A percentile compares a stretch with the other conserved stretches of the same genome.
Evolutionary conservation across 2,113 vertebrate genomes (phyloP).

Genomic region (Labrus mixtus): DNA sequence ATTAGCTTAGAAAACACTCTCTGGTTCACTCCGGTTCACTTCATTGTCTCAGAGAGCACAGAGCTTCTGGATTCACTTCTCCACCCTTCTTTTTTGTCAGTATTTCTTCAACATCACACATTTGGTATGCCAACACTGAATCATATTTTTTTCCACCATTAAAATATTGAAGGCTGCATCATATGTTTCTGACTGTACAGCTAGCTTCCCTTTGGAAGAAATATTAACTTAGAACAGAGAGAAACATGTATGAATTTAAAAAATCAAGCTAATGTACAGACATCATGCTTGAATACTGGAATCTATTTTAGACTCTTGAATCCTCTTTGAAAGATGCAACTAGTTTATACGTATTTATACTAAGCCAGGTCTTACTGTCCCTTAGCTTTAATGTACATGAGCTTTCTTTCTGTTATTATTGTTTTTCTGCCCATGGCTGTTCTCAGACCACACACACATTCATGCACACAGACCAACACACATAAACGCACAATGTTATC

Average conservation of each 20-base stretch:
- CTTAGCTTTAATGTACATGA: constrained; percentile 30
- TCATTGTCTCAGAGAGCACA: constrained; percentile 1
- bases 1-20: constrained; percentile 52
- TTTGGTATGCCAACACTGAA: neutral
- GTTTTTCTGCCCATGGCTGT: constrained; percentile 38
- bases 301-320: neutral
- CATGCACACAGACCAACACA: constrained; percentile 27
- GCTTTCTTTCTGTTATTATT: constrained; percentile 49
- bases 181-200: neutral
- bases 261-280: too few relatives aligned
- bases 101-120: neutral
- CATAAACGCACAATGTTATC: constrained; percentile 54
- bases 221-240: too few relatives aligned
- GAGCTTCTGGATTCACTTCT: constrained; percentile 12
- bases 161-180: too few relatives aligned
- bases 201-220: too few relatives aligned
- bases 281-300: neutral
- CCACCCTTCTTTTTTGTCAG: constrained; percentile 38
- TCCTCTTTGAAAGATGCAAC: neutral
- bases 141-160: neutral
- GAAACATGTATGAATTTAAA: too few relatives aligned
- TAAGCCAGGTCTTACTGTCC: constrained; percentile 1
- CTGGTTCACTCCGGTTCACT: constrained; percentile 33
- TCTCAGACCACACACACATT: constrained; percentile 65
- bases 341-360: neutral